phyloP scores from a whole-genome alignment of 2,888 invertebrate species.

The Hirtodrosophila cameraria region DNA sequence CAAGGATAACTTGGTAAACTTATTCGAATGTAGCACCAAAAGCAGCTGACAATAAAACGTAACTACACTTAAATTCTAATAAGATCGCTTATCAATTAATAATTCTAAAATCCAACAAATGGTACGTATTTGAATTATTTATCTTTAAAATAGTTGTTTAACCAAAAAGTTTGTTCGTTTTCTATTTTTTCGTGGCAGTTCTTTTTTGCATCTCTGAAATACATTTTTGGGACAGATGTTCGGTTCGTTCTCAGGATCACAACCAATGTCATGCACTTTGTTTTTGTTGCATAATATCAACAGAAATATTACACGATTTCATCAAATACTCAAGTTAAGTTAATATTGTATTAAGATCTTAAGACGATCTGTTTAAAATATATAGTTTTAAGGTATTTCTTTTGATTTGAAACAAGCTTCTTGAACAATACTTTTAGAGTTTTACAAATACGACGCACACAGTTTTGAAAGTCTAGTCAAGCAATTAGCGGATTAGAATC shows the following conservation, averaged over 20 bases:
- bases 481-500: slow-evolving; percentile 10
- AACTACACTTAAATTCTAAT: slow-evolving; percentile 72
- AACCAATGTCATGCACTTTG: slow-evolving; percentile 39
- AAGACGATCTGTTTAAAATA: background rate
- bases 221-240: slow-evolving; percentile 39
- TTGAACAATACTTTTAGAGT: slow-evolving; percentile 22
- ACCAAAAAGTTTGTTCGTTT: slow-evolving; percentile 25
- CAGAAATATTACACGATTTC: slow-evolving; percentile 1
- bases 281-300: slow-evolving; percentile 1
- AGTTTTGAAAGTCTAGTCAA: slow-evolving; percentile 32
- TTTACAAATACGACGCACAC: slow-evolving; percentile 22
- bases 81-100: slow-evolving; percentile 59
- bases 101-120: slow-evolving; percentile 33
- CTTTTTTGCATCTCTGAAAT: slow-evolving; percentile 35
- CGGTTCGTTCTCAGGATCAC: slow-evolving; percentile 31
- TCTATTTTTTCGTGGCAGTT: slow-evolving; percentile 46
- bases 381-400: background rate
- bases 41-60: slow-evolving; percentile 67
- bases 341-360: background rate
- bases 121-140: background rate
- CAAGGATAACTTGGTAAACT: slow-evolving; percentile 51
- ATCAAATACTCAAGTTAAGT: slow-evolving; percentile 12
- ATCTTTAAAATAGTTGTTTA: slow-evolving; percentile 25
- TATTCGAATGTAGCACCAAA: slow-evolving; percentile 71
- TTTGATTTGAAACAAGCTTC: slow-evolving; percentile 1